Base-by-base conservation (phyloP, 2,888 invertebrate genomes). In the Caenorhabditis drosophilae region DNA sequence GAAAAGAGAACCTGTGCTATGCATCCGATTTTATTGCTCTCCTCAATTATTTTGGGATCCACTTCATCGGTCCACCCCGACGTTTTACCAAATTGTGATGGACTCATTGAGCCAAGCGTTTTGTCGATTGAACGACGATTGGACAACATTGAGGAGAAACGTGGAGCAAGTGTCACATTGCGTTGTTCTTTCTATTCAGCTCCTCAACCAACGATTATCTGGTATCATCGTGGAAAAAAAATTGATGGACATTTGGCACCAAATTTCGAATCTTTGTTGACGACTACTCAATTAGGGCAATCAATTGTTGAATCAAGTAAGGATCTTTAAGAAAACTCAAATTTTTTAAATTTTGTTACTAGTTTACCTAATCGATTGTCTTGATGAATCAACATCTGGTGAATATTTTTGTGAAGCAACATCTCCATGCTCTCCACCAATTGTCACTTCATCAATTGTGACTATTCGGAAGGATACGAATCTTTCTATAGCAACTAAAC, bases 351-450 rank as follows among this genome's bases (percentile, higher is more conserved):
- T 52, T 40, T 20, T 7, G 18, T 27, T 27, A 55, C 27, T 48
- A 62, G 70, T 48, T 3, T 44, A 52, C 22, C 53, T 58, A 22
- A 58, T 70, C 38, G 59, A 59, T 16, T 70, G 70, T 45, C 42
- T 61, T 36, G 67, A 67, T 40, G 51, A 59, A 36, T 48, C 57
- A n/a, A 61, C 70, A 6, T 50, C 55, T 18, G 70, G 70, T 9
- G 67, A 70, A 26, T 70, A 70, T 31, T 57, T 61, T 45, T 70
- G 70, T 38, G 67, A 63, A 46, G 70, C 70, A 4, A 60, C 57
- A 18, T 61, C 60, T 4, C 67, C 67, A 16, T 70, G 70, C 34
- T 49, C 63, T 11, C 55, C 55, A 38, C 48, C 63, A 15, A 62
- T 67, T 20, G 64, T 61, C 41, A 50, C 63, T 9, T 49, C 59